Percentiles rank a stretch among this genome's conserved stretches.
Evolutionary conservation across 2,113 vertebrate species (phyloP).

Genomic region (Catharus fuscescens): DNA sequence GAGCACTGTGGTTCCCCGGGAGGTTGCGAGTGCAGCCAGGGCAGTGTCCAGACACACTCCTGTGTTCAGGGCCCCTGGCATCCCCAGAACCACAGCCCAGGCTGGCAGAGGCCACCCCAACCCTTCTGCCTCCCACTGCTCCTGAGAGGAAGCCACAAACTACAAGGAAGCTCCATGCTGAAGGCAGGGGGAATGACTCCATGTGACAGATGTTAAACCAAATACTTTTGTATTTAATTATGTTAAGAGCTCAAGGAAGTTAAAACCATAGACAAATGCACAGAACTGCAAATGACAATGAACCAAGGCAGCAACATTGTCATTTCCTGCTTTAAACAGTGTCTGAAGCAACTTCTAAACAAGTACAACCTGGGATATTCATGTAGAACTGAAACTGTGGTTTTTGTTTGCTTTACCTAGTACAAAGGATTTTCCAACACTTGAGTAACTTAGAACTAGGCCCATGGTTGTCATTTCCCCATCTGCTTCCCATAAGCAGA

Average conservation of each 20-base stretch:
- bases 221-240: slow-evolving; percentile 64
- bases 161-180: not conserved
- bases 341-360: slow-evolving; percentile 53
- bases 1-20: rapidly evolving
- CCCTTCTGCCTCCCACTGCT: not conserved
- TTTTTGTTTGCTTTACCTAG: slow-evolving; percentile 40
- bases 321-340: slow-evolving; percentile 43
- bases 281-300: slow-evolving; percentile 34
- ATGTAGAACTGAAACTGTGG: slow-evolving; percentile 52
- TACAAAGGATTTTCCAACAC: slow-evolving; percentile 25
- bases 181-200: slow-evolving; percentile 55
- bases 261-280: slow-evolving; percentile 54
- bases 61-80: not conserved
- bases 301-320: slow-evolving; percentile 26
- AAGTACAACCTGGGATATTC: slow-evolving; percentile 43
- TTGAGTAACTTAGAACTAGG: slow-evolving; percentile 60
- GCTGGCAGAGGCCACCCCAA: not conserved
- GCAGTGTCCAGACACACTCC: not conserved
- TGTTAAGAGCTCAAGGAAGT: slow-evolving; percentile 33
- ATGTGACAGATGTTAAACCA: slow-evolving; percentile 63
- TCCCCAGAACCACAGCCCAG: not conserved
- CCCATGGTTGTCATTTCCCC: slow-evolving; percentile 19
- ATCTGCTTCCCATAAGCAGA: slow-evolving; percentile 39
- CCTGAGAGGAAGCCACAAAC: not conserved
- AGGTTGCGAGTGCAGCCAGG: not conserved